Evolutionary conservation across 2,888 invertebrate genomes (phyloP).

Genomic region (Thymelicus acteon): DNA sequence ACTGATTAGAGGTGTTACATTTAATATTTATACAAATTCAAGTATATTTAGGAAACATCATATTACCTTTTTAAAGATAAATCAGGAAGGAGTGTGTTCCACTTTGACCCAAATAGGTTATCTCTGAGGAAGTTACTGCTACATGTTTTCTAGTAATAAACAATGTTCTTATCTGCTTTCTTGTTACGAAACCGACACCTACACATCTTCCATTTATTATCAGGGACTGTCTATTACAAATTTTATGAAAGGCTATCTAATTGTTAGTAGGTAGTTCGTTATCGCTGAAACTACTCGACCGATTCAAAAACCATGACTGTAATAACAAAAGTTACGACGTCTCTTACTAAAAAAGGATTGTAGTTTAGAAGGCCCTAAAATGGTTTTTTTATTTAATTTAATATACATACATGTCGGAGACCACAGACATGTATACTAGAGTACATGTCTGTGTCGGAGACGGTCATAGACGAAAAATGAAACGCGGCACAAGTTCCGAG

Average conservation of each 20-base stretch:
- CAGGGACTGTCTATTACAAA: not conserved
- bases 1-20: too few species aligned
- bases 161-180: not conserved
- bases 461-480: not conserved
- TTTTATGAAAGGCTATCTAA: too few species aligned
- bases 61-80: not conserved
- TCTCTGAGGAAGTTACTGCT: constrained; percentile 18
- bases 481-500: constrained; percentile 5
- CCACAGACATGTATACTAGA: too few species aligned
- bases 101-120: constrained; percentile 14
- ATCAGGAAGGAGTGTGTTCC: constrained; percentile 15
- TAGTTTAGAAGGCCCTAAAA: too few species aligned
- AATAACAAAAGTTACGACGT: too few species aligned
- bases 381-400: too few species aligned
- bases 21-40: too few species aligned
- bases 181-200: not conserved
- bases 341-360: too few species aligned
- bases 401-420: too few species aligned
- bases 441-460: not conserved
- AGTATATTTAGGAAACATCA: not conserved
- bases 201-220: not conserved
- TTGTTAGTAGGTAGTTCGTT: too few species aligned
- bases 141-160: constrained; percentile 22
- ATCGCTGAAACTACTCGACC: too few species aligned
- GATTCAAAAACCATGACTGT: too few species aligned